phyloP scores from a whole-genome alignment of 2,888 invertebrate genomes.

The Hanleya hanleyi region DNA sequence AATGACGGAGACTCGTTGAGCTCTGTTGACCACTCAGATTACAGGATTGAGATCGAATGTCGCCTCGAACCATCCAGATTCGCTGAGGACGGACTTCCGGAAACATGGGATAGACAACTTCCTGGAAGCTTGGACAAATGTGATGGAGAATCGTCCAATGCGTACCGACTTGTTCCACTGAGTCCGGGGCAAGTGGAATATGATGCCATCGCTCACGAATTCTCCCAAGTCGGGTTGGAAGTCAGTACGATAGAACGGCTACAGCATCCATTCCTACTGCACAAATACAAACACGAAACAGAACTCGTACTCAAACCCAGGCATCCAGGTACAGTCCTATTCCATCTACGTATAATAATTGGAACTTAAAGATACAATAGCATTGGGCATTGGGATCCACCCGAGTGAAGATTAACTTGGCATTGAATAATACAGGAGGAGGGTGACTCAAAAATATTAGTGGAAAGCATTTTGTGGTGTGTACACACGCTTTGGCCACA shows the following conservation, averaged over 20 bases:
- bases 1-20: too few relatives aligned
- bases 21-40: background rate
- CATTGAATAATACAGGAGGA: too few relatives aligned
- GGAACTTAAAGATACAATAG: too few relatives aligned
- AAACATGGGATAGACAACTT: slow-evolving; percentile 43
- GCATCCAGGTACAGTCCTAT: too few relatives aligned
- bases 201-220: slow-evolving; percentile 40
- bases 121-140: background rate
- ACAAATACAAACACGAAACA: slow-evolving; percentile 40
- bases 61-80: slow-evolving; percentile 22
- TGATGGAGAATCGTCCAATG: background rate
- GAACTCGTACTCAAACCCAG: slow-evolving; percentile 32
- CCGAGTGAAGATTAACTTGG: too few relatives aligned
- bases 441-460: too few relatives aligned
- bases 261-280: slow-evolving; percentile 36
- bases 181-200: slow-evolving; percentile 29
- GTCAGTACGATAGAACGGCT: slow-evolving; percentile 39
- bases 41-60: background rate
- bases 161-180: slow-evolving; percentile 16
- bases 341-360: too few relatives aligned
- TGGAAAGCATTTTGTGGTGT: background rate
- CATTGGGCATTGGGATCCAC: too few relatives aligned
- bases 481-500: too few relatives aligned
- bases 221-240: slow-evolving; percentile 38
- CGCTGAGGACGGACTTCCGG: slow-evolving; percentile 32